These are phyloP conservation scores for Galeopterus variegatus DNA, from an alignment of 2,113 vertebrate species.

Conservation along the genomic window DNA sequence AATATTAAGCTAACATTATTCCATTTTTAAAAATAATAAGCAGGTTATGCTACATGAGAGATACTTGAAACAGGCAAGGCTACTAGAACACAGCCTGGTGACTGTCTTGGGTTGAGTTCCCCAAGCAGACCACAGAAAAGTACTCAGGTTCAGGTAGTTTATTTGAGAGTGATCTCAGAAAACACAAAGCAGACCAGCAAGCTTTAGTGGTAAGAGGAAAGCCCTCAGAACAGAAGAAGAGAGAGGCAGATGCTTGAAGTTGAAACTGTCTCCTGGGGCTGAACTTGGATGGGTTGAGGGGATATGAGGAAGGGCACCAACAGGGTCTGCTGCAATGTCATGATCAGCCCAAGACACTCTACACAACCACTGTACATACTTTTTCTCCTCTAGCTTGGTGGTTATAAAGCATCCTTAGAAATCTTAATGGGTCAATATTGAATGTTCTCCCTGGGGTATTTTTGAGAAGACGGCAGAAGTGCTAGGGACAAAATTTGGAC, in stretches of 20 bases:
- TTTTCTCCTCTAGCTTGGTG: background rate
- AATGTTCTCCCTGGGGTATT: background rate
- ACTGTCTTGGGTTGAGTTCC: background rate
- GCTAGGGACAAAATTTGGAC: background rate
- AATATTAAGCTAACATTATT: constrained; percentile 1
- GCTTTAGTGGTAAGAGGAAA: background rate
- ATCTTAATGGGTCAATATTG: background rate
- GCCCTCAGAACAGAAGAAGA: background rate
- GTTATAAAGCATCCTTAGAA: background rate
- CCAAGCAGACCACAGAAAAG: background rate
- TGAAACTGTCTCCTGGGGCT: background rate
- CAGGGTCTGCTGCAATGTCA: background rate
- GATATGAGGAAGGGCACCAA: background rate
- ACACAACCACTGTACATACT: background rate
- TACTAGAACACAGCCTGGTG: background rate
- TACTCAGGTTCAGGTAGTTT: background rate
- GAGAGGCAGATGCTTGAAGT: too few species aligned
- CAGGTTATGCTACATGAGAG: background rate
- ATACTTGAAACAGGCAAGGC: background rate
- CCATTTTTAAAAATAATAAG: constrained; percentile 15
- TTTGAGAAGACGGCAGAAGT: background rate
- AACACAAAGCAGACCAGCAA: background rate
- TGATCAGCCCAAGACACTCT: background rate
- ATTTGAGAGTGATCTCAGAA: background rate
- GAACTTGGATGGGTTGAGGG: background rate